phyloP scores from a whole-genome alignment of 2,888 invertebrate genomes.

The Lagria hirta region DNA sequence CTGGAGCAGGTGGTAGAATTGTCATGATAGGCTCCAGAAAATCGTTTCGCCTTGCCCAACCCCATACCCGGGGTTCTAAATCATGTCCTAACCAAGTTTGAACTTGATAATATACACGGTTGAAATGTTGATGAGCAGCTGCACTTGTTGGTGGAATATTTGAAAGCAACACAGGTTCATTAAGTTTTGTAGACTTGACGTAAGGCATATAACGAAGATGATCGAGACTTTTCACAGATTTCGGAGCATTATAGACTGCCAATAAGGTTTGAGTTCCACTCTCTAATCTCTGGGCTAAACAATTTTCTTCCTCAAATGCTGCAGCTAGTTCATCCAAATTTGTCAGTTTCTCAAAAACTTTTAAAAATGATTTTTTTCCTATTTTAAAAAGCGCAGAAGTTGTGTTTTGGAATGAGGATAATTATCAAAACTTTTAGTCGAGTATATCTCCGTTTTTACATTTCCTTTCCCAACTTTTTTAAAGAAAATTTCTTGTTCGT shows the following conservation, averaged over 20 bases:
- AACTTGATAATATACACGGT: slow-evolving; percentile 36
- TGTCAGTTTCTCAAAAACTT: slow-evolving; percentile 36
- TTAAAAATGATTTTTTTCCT: slow-evolving; percentile 38
- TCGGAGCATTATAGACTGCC: slow-evolving; percentile 45
- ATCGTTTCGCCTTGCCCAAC: slow-evolving; percentile 37
- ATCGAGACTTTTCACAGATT: slow-evolving; percentile 34
- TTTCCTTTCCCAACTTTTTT: slow-evolving; percentile 48
- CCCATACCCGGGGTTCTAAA: slow-evolving; percentile 34
- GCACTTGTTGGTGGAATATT: slow-evolving; percentile 44
- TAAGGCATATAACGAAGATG: slow-evolving; percentile 34
- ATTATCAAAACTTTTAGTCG: slow-evolving; percentile 19
- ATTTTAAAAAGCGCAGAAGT: slow-evolving; percentile 36
- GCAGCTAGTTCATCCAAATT: slow-evolving; percentile 38
- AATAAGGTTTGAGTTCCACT: slow-evolving; percentile 39
- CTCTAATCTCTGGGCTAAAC: slow-evolving; percentile 40
- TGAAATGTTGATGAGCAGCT: slow-evolving; percentile 43
- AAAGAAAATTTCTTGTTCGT: slow-evolving; percentile 42
- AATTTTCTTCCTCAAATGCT: slow-evolving; percentile 47
- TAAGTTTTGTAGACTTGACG: slow-evolving; percentile 42
- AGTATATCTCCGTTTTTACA: slow-evolving; percentile 43
- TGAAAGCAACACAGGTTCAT: slow-evolving; percentile 45
- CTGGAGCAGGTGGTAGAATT: slow-evolving; percentile 41
- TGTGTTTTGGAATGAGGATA: slow-evolving; percentile 34
- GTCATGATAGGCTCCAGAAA: slow-evolving; percentile 41
- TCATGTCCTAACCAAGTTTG: slow-evolving; percentile 36